phyloP scores from a whole-genome alignment of 1,140 invertebrate genomes.

The Drosophila bocqueti region DNA sequence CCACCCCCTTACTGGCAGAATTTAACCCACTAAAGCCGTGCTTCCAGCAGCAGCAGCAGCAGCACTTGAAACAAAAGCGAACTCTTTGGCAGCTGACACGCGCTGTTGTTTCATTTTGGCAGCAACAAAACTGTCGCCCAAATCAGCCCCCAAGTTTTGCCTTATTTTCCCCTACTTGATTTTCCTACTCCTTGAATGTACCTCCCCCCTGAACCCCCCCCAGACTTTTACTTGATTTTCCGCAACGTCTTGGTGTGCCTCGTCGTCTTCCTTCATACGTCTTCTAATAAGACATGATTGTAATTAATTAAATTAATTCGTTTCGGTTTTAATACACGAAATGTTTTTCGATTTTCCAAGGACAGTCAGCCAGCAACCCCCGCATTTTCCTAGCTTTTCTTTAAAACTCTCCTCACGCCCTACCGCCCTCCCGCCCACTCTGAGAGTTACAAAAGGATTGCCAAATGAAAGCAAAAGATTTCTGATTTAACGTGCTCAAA shows the following conservation, averaged over 20 bases:
- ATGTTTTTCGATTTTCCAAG: conserved; percentile 83
- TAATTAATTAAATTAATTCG: conserved; percentile 85
- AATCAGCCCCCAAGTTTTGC: conserved; percentile 1
- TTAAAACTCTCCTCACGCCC: no score
- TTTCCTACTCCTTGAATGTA: neutral
- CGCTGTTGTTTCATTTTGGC: conserved; percentile 50
- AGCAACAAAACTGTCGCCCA: conserved; percentile 55
- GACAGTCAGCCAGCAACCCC: conserved; percentile 7
- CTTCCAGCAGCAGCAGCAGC: conserved; percentile 47
- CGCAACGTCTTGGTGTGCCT: conserved; percentile 22
- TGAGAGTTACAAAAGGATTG: conserved; percentile 73
- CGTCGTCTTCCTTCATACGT: conserved; percentile 68
- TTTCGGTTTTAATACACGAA: conserved; percentile 85
- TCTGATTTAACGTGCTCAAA: conserved; percentile 83
- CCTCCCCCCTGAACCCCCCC: neutral
- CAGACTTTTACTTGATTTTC: conserved; percentile 3
- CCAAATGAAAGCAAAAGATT: conserved; percentile 82
- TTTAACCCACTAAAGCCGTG: conserved; percentile 38
- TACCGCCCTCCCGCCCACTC: neutral
- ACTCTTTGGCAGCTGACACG: conserved; percentile 70
- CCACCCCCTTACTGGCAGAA: neutral
- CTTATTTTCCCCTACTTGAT: conserved; percentile 2
- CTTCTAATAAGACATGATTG: conserved; percentile 85
- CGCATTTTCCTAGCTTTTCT: neutral
- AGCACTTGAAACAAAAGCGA: conserved; percentile 77